These are phyloP conservation scores for Nephrotoma flavescens DNA, from an alignment of 2,888 invertebrate species.

Conservation along the genomic window DNA sequence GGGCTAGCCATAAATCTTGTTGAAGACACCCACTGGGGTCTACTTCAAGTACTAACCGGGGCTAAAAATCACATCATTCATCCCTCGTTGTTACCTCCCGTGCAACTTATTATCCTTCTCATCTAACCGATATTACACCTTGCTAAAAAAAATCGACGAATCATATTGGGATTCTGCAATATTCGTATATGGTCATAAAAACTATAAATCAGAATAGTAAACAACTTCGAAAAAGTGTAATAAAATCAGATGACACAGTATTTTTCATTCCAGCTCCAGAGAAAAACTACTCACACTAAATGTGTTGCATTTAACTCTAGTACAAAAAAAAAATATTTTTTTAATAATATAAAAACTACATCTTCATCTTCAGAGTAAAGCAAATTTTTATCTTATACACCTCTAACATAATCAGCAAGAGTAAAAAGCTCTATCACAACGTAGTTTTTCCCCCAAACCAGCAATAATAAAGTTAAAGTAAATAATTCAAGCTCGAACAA, in stretches of 20 bases:
- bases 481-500: neutral
- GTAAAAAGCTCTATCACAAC: neutral
- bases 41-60: no score
- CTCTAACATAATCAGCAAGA: neutral
- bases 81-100: no score
- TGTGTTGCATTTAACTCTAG: neutral
- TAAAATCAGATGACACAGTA: neutral
- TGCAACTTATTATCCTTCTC: no score
- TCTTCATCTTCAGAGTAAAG: neutral
- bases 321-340: neutral
- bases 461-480: neutral
- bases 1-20: no score
- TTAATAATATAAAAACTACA: neutral
- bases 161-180: no score
- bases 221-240: neutral
- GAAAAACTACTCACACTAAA: neutral
- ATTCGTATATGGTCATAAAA: neutral
- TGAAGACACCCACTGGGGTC: no score
- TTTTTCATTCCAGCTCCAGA: neutral
- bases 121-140: no score
- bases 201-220: neutral
- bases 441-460: neutral
- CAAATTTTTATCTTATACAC: neutral
- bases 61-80: no score
- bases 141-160: no score